Percentiles rank a stretch among this genome's conserved stretches.
Evolutionary conservation across 2,113 vertebrate genomes (phyloP).

Genomic region (Gobiocypris rarus): DNA sequence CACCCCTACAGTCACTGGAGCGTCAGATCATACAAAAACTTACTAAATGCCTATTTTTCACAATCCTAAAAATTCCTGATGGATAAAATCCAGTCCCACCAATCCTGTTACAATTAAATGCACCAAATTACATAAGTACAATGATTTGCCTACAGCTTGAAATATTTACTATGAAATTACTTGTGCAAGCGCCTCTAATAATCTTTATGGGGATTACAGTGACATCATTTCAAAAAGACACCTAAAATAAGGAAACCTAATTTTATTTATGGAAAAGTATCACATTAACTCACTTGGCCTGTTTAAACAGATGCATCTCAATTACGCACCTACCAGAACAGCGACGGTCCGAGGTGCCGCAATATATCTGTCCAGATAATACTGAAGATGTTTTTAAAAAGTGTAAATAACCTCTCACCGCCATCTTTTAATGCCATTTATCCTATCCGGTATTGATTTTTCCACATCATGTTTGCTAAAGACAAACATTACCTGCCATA

Average conservation of each 20-base stretch:
- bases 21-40: no score
- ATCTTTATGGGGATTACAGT: background rate
- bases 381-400: conserved; percentile 60
- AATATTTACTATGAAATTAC: background rate
- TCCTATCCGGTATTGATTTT: conserved; percentile 72
- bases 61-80: background rate
- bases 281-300: background rate
- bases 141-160: background rate
- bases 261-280: conserved; percentile 19
- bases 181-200: background rate
- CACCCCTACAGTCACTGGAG: no score
- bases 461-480: conserved; percentile 79
- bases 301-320: conserved; percentile 43
- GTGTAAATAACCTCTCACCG: conserved; percentile 61
- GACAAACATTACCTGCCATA: conserved; percentile 81
- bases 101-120: background rate
- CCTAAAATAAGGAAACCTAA: background rate
- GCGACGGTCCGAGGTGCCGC: background rate
- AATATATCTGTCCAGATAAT: conserved; percentile 54
- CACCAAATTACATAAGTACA: background rate
- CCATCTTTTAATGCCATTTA: conserved; percentile 65
- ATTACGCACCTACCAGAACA: conserved; percentile 39
- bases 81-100: background rate
- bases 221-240: background rate
- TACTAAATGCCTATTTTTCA: background rate